phyloP scores from a whole-genome alignment of 2,888 invertebrate genomes.

The Lithodes maja region DNA sequence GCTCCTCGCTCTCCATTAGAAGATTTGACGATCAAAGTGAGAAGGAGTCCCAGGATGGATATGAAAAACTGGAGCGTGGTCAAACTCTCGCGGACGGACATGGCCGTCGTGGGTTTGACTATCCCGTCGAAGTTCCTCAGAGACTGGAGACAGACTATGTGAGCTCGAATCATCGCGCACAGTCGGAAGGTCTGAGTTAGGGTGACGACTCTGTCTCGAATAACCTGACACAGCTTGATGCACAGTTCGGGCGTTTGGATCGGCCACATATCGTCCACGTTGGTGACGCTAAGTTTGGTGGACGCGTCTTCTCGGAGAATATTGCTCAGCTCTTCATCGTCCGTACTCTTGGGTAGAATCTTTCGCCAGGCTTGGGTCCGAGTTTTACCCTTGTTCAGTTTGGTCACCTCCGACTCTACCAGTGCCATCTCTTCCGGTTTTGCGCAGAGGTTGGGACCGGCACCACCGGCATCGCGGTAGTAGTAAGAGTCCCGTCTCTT shows the following conservation, averaged over 20 bases:
- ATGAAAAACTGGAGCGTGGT: neutral
- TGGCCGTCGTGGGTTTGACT: no score
- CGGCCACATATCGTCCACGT: neutral
- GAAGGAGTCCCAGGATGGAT: neutral
- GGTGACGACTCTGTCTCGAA: neutral
- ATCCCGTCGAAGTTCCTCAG: no score
- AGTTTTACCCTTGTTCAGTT: neutral
- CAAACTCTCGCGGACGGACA: neutral
- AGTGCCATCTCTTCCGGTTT: neutral
- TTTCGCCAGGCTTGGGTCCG: neutral
- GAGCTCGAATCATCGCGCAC: neutral
- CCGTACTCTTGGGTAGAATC: no score
- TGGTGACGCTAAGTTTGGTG: neutral
- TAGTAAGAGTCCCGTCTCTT: neutral
- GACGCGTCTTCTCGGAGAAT: no score
- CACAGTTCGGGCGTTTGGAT: neutral
- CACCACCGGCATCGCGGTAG: neutral
- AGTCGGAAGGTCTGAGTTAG: neutral
- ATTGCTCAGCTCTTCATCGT: no score
- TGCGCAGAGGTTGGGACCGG: neutral
- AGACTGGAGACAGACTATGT: neutral
- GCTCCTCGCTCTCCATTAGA: neutral
- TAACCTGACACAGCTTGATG: neutral
- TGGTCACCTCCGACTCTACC: neutral
- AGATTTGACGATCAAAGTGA: neutral